phyloP scores from a whole-genome alignment of 30 jellyfish, hydroid and myxozoan genomes.

The Nemopilema nomurai region DNA sequence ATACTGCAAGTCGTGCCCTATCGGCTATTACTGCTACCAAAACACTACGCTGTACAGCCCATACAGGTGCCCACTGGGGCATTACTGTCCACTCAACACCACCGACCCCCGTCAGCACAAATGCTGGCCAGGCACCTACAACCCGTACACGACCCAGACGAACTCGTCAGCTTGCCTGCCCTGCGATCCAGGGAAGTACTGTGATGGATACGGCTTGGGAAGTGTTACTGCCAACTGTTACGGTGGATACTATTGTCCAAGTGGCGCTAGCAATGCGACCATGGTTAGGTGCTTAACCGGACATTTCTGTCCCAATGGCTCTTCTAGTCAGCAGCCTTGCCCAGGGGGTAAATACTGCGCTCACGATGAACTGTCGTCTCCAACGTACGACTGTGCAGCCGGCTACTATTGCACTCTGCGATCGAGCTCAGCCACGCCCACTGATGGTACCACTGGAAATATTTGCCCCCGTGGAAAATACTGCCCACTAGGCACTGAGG shows the following conservation, averaged over 20 bases:
- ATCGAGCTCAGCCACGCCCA: slow-evolving; percentile 84
- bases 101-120: slow-evolving; percentile 80
- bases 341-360: slow-evolving; percentile 92
- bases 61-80: slow-evolving; percentile 86
- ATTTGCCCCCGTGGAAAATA: slow-evolving; percentile 88
- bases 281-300: slow-evolving; percentile 83
- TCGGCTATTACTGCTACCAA: slow-evolving; percentile 89
- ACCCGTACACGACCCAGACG: slow-evolving; percentile 69
- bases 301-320: slow-evolving; percentile 89
- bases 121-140: slow-evolving; percentile 97
- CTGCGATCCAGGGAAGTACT: slow-evolving; percentile 91
- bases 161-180: slow-evolving; percentile 80
- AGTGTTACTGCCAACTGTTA: slow-evolving; percentile 72
- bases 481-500: slow-evolving; percentile 88
- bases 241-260: slow-evolving; percentile 96
- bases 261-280: slow-evolving; percentile 85
- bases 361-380: slow-evolving; percentile 71
- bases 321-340: slow-evolving; percentile 73
- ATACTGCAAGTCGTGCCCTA: slow-evolving; percentile 86
- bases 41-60: slow-evolving; percentile 67
- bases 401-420: slow-evolving; percentile 87
- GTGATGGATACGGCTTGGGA: slow-evolving; percentile 82
- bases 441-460: slow-evolving; percentile 88
- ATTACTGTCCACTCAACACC: slow-evolving; percentile 91
- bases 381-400: slow-evolving; percentile 85